Percentiles rank a stretch among this genome's conserved stretches.
Conservation (phyloP, 2,113 vertebrate species). For the Copsychus sechellarum region DNA sequence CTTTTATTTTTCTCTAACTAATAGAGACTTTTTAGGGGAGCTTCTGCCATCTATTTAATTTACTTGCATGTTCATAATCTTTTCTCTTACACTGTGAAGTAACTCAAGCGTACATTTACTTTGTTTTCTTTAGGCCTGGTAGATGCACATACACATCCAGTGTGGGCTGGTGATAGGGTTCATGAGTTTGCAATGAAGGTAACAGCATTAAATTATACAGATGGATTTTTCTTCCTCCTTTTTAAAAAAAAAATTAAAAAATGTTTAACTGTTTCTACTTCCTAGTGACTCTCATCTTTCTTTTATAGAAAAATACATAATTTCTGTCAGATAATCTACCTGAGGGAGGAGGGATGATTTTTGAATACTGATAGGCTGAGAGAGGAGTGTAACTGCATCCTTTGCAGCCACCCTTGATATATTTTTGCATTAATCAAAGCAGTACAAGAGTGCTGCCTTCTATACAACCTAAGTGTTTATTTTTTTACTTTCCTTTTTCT, state of each 20-base stretch:
- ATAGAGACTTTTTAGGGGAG: neutral
- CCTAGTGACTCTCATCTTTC: neutral
- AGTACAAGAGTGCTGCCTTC: neutral
- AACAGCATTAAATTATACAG: slow-evolving; percentile 16
- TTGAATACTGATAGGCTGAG: neutral
- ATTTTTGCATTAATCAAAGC: neutral
- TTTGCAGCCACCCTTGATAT: neutral
- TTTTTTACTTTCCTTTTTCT: neutral
- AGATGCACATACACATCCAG: slow-evolving; percentile 95
- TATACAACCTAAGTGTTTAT: neutral
- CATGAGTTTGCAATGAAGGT: slow-evolving; percentile 99
- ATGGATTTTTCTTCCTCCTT: neutral
- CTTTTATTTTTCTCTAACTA: neutral
- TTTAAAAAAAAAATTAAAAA: too few species aligned
- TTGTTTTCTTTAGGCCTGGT: slow-evolving; percentile 84
- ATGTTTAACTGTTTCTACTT: neutral
- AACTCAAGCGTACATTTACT: neutral
- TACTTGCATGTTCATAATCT: neutral
- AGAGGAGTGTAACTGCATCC: neutral
- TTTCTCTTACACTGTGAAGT: neutral
- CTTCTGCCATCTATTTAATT: neutral
- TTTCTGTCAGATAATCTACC: neutral
- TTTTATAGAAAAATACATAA: neutral
- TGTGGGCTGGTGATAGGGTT: slow-evolving; percentile 96
- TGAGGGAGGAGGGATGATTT: neutral